Conservation (phyloP, 2,888 invertebrate genomes). For the Deilephila elpenor region DNA sequence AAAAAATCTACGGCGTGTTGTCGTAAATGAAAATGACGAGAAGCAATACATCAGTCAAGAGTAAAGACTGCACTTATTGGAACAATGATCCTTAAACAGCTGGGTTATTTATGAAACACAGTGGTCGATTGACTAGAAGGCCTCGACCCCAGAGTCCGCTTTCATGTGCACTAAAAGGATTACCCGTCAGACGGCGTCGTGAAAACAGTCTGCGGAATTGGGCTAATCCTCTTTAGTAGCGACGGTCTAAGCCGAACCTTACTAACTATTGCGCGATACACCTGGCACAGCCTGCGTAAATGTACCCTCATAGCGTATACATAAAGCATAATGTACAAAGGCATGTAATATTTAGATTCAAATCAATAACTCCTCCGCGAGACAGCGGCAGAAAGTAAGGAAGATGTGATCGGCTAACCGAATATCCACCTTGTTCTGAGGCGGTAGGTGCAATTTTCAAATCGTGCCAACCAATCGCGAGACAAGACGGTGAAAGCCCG, state of each 20-base stretch:
- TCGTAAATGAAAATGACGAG: conserved; percentile 37
- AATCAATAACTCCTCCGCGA: conserved; percentile 69
- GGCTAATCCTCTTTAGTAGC: conserved; percentile 60
- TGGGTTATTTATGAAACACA: conserved; percentile 58
- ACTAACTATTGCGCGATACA: not conserved
- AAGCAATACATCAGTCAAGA: conserved; percentile 41
- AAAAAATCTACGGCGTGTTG: conserved; percentile 40
- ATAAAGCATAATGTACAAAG: conserved; percentile 56
- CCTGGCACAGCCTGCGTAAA: conserved; percentile 41
- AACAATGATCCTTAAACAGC: conserved; percentile 54
- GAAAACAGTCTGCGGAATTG: conserved; percentile 58
- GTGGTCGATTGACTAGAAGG: conserved; percentile 53
- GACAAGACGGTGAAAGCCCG: conserved; percentile 78
- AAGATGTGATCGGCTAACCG: conserved; percentile 52
- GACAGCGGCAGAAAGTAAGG: conserved; percentile 68
- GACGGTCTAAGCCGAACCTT: conserved; percentile 38
- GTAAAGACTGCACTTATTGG: conserved; percentile 50
- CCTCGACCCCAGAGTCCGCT: conserved; percentile 56
- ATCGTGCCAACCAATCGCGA: conserved; percentile 50
- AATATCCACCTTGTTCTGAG: conserved; percentile 62
- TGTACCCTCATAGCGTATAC: conserved; percentile 46
- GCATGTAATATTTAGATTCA: conserved; percentile 57
- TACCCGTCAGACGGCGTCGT: conserved; percentile 52
- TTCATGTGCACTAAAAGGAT: conserved; percentile 59
- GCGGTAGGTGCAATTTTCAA: conserved; percentile 59